A percentile compares a stretch with the other conserved stretches of the same genome.
Conservation (phyloP, 2,113 vertebrate species). For the Xiphorhynchus elegans region DNA sequence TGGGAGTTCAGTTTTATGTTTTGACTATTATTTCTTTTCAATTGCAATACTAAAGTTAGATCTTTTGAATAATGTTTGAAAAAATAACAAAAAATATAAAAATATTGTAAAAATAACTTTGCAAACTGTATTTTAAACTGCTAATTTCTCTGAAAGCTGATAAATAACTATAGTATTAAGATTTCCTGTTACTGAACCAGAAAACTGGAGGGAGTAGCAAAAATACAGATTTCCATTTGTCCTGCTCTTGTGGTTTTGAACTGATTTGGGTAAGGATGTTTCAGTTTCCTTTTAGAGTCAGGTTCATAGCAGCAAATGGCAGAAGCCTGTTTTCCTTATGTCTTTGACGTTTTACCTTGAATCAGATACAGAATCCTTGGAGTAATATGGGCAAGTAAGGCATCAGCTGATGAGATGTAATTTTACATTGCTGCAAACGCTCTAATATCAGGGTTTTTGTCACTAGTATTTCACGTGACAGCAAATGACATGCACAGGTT, state of each 20-base stretch:
- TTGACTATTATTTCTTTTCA: neutral
- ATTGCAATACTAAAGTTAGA: neutral
- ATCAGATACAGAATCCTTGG: neutral
- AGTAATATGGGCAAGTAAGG: neutral
- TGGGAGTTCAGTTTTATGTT: neutral
- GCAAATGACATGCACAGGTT: neutral
- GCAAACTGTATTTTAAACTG: neutral
- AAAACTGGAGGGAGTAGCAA: neutral
- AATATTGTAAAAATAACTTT: neutral
- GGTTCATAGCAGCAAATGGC: neutral
- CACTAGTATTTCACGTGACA: neutral
- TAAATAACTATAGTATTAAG: neutral
- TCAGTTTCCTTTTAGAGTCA: neutral
- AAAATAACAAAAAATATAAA: neutral
- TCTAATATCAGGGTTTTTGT: neutral
- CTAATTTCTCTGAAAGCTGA: neutral
- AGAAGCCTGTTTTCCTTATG: neutral
- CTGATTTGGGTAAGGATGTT: neutral
- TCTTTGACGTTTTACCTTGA: neutral
- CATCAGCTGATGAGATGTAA: neutral
- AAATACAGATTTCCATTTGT: neutral
- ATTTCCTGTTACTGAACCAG: neutral
- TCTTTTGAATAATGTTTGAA: neutral
- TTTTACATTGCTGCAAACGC: neutral
- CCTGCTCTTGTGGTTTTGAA: neutral